Conservation (phyloP, 2,113 vertebrate genomes). For the Hucho hucho region DNA sequence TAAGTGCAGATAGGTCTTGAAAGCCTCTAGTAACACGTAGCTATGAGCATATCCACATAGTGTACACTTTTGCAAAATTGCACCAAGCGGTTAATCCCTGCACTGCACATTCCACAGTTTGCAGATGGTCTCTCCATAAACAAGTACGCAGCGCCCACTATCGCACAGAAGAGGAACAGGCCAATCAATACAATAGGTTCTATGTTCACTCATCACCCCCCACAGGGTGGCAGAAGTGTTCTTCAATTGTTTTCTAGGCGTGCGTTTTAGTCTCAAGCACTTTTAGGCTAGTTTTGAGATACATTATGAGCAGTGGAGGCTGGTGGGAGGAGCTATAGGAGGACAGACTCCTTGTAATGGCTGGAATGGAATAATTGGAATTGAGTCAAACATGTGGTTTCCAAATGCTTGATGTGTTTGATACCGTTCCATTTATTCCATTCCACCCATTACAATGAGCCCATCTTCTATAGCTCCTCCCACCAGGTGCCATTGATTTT, state of each 20-base stretch:
- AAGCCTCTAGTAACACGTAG: not conserved
- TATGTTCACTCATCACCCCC: not conserved
- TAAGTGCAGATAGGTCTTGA: not conserved
- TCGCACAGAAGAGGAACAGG: not conserved
- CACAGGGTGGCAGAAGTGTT: constrained; percentile 2
- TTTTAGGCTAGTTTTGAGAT: too few relatives aligned
- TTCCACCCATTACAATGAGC: too few relatives aligned
- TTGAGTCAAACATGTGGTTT: too few relatives aligned
- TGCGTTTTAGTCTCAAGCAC: too few relatives aligned
- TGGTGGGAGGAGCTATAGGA: too few relatives aligned
- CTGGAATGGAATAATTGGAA: too few relatives aligned
- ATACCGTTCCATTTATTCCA: too few relatives aligned
- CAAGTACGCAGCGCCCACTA: constrained; percentile 42
- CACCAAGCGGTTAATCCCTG: constrained; percentile 15
- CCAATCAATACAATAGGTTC: not conserved
- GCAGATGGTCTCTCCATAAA: not conserved
- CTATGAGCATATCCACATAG: not conserved
- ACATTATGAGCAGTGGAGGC: too few relatives aligned
- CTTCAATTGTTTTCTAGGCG: not conserved
- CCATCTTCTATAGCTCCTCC: too few relatives aligned
- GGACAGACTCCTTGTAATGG: too few relatives aligned
- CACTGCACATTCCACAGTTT: constrained; percentile 29
- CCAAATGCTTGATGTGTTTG: too few relatives aligned
- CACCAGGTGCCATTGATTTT: too few relatives aligned
- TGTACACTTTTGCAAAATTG: constrained; percentile 5